Base-by-base conservation (phyloP, 2,113 vertebrate genomes). In the Leptobrachium leishanense region DNA sequence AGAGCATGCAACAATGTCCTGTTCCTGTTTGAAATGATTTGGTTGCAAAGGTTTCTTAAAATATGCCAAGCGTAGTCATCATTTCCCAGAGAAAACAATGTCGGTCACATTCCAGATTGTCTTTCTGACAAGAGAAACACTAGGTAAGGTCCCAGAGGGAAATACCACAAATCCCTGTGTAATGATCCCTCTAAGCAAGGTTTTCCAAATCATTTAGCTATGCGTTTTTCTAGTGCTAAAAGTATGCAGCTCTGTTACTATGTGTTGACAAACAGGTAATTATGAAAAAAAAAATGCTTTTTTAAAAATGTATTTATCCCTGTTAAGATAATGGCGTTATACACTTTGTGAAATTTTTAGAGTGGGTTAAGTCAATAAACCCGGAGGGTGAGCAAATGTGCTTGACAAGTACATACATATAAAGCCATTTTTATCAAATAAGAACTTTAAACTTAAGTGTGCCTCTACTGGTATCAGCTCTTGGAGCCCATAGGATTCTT, bases 101-200 rank as follows among this genome's bases (percentile, higher is more conserved):
- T 53, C 67, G 78, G 44, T 74, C 64, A 72, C 71, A 81, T 81
- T 81, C 77, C 77, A 74, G 63, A 71, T 74, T 80, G 71, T 67
- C 77, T 73, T 72, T 67, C 50, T 73, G 77, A 73, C 71, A 67
- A 68, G 63, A 46, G 55, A 62, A 68, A 44, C 8, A 68, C 42
- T 53, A 81, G 72, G 78, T 74, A 81, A 81, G 73, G 71, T 68
- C 71, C 78, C 74, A 43, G 55, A 81, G 72, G 78, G 78, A 81
- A 81, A 81, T 81, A 81, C 64, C 72, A 62, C 12, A 68, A 62
- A 81, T 74, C 72, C 71, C 73, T 81, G 53, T 39, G 54, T 43
- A 62, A 74, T 74, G 73, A 74, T 81, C 71, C 65, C 72, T 68
- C 64, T 50, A 69, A 74, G 66, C 7, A n/a, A 68, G 57, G 68